Evolutionary conservation across 2,113 vertebrate species (phyloP), one percentile per base, ranked within the genome.

Genomic region (Phodopus roborovskii): DNA sequence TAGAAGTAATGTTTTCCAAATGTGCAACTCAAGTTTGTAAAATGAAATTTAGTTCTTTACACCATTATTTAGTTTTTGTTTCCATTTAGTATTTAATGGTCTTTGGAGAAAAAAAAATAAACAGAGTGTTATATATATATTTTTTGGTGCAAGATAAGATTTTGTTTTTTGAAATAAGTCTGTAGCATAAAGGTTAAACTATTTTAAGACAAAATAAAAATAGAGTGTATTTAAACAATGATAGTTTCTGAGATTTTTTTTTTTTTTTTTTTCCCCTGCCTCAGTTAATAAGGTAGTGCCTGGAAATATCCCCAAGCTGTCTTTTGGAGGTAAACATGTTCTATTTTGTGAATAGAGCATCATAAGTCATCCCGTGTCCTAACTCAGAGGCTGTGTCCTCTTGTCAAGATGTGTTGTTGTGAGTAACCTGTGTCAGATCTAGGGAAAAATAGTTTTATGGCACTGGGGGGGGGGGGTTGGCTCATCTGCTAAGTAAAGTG

Each of bases 161-260:
- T 98, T 99, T 99, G 98, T 98, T 99, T 98, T 99, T 99, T 99
- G 98, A 99, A 99, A 99, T 98, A 98, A 99, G 99, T 99, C 98
- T 99, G 99, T 99, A 99, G 99, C 99, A 99, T 99, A 99, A 99
- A 99, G 99, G 98, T 98, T 99, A 98, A 99, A 99, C 99, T 99
- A 99, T 99, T 99, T 99, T 99, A 99, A 99, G 98, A 99, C 89
- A 94, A 99, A 99, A 99, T 99, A 99, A 99, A 90, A 98, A 99
- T 99, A 99, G 98, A 99, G 99, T 99, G 99, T 98, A 98, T 99
- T 99, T 99, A 99, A 99, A 98, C 98, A 99, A 87, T 83, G 98
- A 74, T 62, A 26, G 24, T 92, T 97, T 95, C 95, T 97, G 97
- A 98, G 91, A 93, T 93, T 96, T 98, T 88, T 95, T 97, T 96